phyloP scores from a whole-genome alignment of 2,113 vertebrate genomes.

The Percopsis transmontana region DNA sequence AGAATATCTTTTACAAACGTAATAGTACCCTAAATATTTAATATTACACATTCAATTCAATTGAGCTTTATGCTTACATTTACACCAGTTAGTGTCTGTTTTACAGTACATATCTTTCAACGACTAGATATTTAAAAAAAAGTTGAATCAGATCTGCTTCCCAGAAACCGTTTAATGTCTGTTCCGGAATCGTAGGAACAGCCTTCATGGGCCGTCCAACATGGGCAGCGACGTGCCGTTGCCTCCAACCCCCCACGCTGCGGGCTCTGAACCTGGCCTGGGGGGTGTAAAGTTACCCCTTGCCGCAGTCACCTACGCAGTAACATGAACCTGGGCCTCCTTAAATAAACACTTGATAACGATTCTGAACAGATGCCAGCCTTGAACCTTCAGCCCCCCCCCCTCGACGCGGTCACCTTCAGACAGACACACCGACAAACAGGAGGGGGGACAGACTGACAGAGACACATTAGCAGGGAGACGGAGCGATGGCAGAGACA shows the following conservation, averaged over 20 bases:
- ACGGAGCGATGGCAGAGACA: background rate
- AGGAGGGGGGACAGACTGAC: background rate
- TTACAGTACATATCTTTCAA: too few species aligned
- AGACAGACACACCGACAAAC: background rate
- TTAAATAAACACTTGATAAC: conserved; percentile 65
- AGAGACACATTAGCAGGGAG: background rate
- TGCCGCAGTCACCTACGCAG: conserved; percentile 3
- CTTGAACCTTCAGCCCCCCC: conserved; percentile 34
- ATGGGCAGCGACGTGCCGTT: too few species aligned
- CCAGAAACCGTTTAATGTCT: too few species aligned
- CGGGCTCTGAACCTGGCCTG: background rate
- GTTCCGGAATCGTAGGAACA: too few species aligned
- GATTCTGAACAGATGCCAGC: conserved; percentile 41
- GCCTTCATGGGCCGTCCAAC: too few species aligned
- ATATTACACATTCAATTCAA: too few species aligned
- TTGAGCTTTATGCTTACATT: too few species aligned
- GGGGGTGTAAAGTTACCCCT: conserved; percentile 44
- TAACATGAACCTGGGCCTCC: conserved; percentile 44
- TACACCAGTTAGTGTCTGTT: too few species aligned
- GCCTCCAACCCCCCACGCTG: background rate
- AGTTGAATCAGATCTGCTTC: too few species aligned
- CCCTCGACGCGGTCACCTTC: background rate
- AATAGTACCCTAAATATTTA: too few species aligned
- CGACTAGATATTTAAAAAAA: too few species aligned
- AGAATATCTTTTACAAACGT: too few species aligned